Conservation (phyloP, 2,888 invertebrate genomes). For the Ochropacha duplaris region DNA sequence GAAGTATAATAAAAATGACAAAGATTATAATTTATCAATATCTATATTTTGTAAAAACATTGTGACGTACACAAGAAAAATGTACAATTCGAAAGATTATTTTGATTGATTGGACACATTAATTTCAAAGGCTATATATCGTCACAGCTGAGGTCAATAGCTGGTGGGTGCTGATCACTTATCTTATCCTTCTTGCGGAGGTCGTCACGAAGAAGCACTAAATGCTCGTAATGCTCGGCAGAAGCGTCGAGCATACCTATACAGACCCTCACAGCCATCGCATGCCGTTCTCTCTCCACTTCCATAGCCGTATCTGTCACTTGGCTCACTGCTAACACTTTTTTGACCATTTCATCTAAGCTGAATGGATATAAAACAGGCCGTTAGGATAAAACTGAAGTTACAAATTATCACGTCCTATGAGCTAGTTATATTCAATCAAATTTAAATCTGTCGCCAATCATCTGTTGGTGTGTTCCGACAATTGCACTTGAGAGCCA, state of each 20-base stretch:
- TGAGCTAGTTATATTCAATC: too few relatives aligned
- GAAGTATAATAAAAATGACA: too few relatives aligned
- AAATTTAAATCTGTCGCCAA: too few relatives aligned
- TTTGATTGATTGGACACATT: constrained; percentile 12
- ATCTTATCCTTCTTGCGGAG: constrained; percentile 45
- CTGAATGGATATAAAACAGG: constrained; percentile 27
- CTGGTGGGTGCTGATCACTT: constrained; percentile 52
- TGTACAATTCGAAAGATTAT: background rate
- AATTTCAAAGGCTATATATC: constrained; percentile 23
- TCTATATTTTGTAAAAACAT: too few relatives aligned
- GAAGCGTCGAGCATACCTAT: constrained; percentile 64
- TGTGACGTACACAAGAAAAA: background rate
- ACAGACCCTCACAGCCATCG: constrained; percentile 55
- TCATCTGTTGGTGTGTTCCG: too few relatives aligned
- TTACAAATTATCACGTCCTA: too few relatives aligned
- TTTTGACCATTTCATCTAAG: constrained; percentile 68
- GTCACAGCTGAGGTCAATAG: constrained; percentile 51
- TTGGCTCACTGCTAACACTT: constrained; percentile 56
- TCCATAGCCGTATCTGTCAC: constrained; percentile 58
- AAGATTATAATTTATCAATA: too few relatives aligned
- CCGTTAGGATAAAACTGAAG: too few relatives aligned
- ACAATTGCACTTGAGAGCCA: too few relatives aligned
- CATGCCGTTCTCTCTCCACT: constrained; percentile 56
- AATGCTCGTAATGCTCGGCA: constrained; percentile 67
- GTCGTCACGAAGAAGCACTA: constrained; percentile 62